A percentile compares a stretch with the other conserved stretches of the same genome.
Evolutionary conservation across 2,797 vertebrate genomes (phyloP).

Genomic region (Oreochromis grahami): DNA sequence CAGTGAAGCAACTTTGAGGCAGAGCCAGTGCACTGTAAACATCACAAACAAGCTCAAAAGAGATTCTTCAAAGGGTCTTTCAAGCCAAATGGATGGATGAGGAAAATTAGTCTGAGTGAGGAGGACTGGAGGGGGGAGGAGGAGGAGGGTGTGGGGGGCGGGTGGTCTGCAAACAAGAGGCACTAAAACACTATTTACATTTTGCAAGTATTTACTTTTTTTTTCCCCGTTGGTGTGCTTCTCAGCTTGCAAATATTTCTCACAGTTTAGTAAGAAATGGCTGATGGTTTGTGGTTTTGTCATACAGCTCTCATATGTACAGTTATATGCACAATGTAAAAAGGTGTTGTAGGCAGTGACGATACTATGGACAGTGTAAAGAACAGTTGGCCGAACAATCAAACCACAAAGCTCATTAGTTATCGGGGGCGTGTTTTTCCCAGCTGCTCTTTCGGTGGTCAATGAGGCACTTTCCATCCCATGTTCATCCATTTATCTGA

Average conservation of each 20-base stretch:
- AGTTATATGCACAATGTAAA: neutral
- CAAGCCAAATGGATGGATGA: conserved; percentile 61
- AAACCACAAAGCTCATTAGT: neutral
- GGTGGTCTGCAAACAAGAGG: conserved; percentile 29
- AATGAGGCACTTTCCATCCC: neutral
- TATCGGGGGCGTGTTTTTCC: neutral
- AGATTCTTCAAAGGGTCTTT: conserved; percentile 69
- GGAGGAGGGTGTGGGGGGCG: too few species aligned
- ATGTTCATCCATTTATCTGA: neutral
- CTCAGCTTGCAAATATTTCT: neutral
- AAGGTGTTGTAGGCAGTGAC: neutral
- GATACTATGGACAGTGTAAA: neutral
- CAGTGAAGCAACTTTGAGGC: conserved; percentile 17
- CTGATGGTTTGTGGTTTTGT: neutral
- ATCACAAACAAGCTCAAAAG: conserved; percentile 57
- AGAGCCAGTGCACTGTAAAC: conserved; percentile 37
- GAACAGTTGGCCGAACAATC: neutral
- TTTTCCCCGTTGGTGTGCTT: neutral
- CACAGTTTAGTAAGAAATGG: neutral
- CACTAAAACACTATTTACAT: conserved; percentile 35
- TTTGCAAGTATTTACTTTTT: neutral
- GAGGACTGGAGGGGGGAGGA: neutral
- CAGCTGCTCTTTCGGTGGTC: neutral
- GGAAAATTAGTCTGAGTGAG: conserved; percentile 55
- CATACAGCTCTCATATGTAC: neutral